Evolutionary conservation across 2,888 invertebrate genomes (phyloP), one percentile per base, ranked within the genome.

Genomic region (Drosophila hawaiiensis): DNA sequence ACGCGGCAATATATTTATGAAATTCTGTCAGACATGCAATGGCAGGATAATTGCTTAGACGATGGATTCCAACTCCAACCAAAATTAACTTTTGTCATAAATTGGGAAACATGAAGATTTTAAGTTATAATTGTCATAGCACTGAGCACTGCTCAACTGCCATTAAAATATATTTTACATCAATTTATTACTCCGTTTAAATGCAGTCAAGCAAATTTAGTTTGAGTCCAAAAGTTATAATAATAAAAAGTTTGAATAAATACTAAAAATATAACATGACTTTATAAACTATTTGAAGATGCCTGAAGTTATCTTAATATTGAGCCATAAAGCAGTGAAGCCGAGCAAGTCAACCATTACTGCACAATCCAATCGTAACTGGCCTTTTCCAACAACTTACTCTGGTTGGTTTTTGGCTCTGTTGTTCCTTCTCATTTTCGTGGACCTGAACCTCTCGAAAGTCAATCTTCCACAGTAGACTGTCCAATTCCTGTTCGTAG

Each of bases 401-500:
- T 76, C 92, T 89, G 28, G 94, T 94, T 84, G 91, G 91, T 78
- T 92, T 93, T 77, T 93, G 93, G 75, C 85, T 92, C 59, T 89
- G 83, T 47, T 94, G 92, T 71, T 94, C 94, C 68, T 94, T 94
- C 79, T 94, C 94, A 78, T 85, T 93, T 68, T 95, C 96, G 83
- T 95, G 95, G 82, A 97, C 95, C 91, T 97, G 96, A 56, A 98
- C 96, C 88, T 98, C 98, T 74, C 96, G 96, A 94, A 96, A 98
- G 94, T 98, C 98, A 68, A 98, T 97, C 94, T 98, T 98, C 98
- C 98, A 98, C 47, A 98, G 94, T 47, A 98, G 94, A 65, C 97
- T 98, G 92, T 98, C 98, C 78, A 98, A 94, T 91, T 98, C 98
- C 91, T 98, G 98, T 92, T 98, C 98, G 93, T 98, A 98, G 47